Evolutionary conservation across 2,113 vertebrate genomes (phyloP), one percentile per base, ranked within the genome.

Genomic region (Phaethornis superciliosus): DNA sequence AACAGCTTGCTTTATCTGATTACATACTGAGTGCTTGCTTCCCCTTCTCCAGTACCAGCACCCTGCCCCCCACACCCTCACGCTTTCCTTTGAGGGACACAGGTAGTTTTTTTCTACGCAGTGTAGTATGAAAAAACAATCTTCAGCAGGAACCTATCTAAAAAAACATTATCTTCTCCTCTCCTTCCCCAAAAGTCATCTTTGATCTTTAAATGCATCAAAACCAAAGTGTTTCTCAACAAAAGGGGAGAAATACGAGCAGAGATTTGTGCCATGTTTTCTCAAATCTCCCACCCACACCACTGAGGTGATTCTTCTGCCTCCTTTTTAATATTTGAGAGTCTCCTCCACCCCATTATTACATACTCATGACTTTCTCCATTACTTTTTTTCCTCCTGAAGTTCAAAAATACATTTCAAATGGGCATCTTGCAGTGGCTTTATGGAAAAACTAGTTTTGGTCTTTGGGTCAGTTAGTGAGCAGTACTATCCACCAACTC

Each of bases 1-100:
- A 98, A 97, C 98, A 98, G 97, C 98, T 98, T 93, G 64, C 97
- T 98, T 98, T 98, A 98, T 99, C 98, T 98, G 98, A 99, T 99
- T 98, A 98, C 97, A 98, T 97, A 98, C 97, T 97, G 97, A 97
- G 96, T 59, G 40, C 95, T 94, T 93, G 95, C 96, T 96, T 96
- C 60, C 67, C 70, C 62, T 63, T 70, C 32, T 83, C 8, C 9
- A 0, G 42, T 6, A 68, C 93, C 98, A 97, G 91, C 93, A 96
- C n/a, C 68, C 47, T 88, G 82, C 33, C 79, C 37, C 79, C 21
- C 49, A 47, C 20, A 47, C 77, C 68, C 64, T 21, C 33, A 75
- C 92, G 58, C 72, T 80, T 84, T 55, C 54, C 94, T 88, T 93
- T 97, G 95, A 97, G 98, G 97, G 94, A 96, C 98, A 98, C 97